Percentiles rank a stretch among this genome's conserved stretches.
Conservation (phyloP, 2,113 vertebrate genomes). For the Donacobius atricapilla region DNA sequence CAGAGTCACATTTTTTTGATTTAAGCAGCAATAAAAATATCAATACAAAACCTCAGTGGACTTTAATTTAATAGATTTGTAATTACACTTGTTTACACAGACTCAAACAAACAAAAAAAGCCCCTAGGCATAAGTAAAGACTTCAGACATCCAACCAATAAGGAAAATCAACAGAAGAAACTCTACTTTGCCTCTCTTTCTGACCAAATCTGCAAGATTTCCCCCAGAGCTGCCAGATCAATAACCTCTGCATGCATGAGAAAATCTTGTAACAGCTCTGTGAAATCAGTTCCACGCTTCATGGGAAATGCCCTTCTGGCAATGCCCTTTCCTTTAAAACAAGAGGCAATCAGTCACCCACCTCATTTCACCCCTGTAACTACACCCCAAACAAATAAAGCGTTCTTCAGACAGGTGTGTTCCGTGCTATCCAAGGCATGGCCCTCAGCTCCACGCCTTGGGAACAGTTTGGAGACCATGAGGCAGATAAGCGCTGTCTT, state of each 20-base stretch:
- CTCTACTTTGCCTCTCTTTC: neutral
- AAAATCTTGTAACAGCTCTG: neutral
- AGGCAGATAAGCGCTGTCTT: neutral
- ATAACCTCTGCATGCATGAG: neutral
- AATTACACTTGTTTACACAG: neutral
- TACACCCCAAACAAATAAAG: neutral
- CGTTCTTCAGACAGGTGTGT: neutral
- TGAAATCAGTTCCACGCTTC: neutral
- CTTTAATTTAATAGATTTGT: neutral
- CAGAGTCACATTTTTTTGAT: neutral
- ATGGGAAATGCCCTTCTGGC: neutral
- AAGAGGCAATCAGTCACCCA: neutral
- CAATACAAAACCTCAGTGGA: neutral
- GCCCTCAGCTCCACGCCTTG: neutral
- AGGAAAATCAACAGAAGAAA: neutral
- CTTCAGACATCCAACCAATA: neutral
- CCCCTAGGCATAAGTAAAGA: neutral
- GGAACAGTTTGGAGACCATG: neutral
- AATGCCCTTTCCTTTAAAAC: neutral
- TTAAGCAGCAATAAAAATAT: neutral
- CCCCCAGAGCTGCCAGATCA: neutral
- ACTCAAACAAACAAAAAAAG: neutral
- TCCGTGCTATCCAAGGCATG: neutral
- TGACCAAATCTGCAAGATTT: neutral
- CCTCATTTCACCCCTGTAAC: neutral